Evolutionary conservation across 2,888 invertebrate genomes (phyloP).

Genomic region (Pterostichus niger): DNA sequence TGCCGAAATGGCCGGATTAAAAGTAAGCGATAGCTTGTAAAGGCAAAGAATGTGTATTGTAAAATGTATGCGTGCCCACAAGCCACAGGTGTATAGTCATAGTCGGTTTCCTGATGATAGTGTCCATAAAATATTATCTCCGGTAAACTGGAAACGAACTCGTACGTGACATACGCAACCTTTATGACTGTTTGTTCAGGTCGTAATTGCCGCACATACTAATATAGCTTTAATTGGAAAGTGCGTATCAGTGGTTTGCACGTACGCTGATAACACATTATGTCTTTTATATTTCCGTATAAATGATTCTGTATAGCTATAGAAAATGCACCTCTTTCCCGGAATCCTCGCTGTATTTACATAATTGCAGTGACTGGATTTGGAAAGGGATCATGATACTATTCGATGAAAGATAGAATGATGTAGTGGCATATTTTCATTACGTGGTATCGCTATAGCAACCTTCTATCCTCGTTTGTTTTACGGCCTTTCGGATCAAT

Average conservation of each 20-base stretch:
- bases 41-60: background rate
- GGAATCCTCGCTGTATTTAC: constrained; percentile 9
- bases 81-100: background rate
- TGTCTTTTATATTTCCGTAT: constrained; percentile 36
- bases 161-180: constrained; percentile 28
- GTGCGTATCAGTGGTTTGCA: constrained; percentile 49
- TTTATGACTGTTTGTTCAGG: constrained; percentile 43
- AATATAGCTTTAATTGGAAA: constrained; percentile 51
- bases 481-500: constrained; percentile 49
- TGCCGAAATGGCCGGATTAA: too few species aligned
- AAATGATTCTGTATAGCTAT: background rate
- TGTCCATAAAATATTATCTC: constrained; percentile 46
- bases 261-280: constrained; percentile 42
- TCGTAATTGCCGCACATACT: constrained; percentile 30
- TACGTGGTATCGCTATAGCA: constrained; percentile 48
- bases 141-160: constrained; percentile 7
- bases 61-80: background rate
- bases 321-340: constrained; percentile 8
- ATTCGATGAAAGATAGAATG: constrained; percentile 41
- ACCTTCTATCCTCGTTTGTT: constrained; percentile 18
- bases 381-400: background rate
- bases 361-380: background rate
- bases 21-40: background rate
- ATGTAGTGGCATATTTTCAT: constrained; percentile 46
- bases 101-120: constrained; percentile 13